phyloP scores from a whole-genome alignment of 2,797 vertebrate species.

The Apogon talboti region DNA sequence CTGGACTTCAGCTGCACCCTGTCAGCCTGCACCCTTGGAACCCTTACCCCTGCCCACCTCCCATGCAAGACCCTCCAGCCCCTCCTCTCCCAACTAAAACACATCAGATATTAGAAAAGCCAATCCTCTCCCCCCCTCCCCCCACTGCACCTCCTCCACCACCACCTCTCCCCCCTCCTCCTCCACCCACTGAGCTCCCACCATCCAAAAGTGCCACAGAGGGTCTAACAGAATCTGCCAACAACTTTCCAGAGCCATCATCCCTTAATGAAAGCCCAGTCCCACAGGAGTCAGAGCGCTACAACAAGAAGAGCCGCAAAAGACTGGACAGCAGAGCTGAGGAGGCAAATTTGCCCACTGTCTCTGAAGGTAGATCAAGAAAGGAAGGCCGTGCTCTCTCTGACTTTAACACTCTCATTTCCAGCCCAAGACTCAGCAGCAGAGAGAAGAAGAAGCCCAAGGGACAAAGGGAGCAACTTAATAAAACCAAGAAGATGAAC shows the following conservation, averaged over 20 bases:
- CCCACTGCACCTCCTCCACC: slow-evolving; percentile 77
- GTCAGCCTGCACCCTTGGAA: slow-evolving; percentile 96
- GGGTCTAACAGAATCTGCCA: slow-evolving; percentile 90
- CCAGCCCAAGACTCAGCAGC: slow-evolving; percentile 92
- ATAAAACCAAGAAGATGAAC: slow-evolving; percentile 95
- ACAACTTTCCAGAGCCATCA: slow-evolving; percentile 93
- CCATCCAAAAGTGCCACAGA: slow-evolving; percentile 88
- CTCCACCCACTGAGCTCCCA: slow-evolving; percentile 86
- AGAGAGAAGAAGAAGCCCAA: slow-evolving; percentile 98
- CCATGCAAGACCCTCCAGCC: slow-evolving; percentile 88
- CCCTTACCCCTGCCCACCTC: slow-evolving; percentile 91
- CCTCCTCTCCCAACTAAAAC: slow-evolving; percentile 79
- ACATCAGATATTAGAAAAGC: slow-evolving; percentile 90
- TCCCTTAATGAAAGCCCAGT: slow-evolving; percentile 93
- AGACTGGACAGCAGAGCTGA: slow-evolving; percentile 93
- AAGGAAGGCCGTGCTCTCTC: slow-evolving; percentile 92
- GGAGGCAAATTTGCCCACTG: slow-evolving; percentile 90
- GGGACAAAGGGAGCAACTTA: slow-evolving; percentile 91
- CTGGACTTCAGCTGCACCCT: slow-evolving; percentile 93
- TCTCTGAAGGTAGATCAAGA: slow-evolving; percentile 92
- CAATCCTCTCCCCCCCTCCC: slow-evolving; percentile 89
- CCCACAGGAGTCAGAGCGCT: slow-evolving; percentile 93
- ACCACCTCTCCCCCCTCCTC: slow-evolving; percentile 85
- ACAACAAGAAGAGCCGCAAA: slow-evolving; percentile 94
- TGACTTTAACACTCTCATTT: slow-evolving; percentile 96